phyloP scores from a whole-genome alignment of 2,113 vertebrate genomes.

The Sorex araneus region DNA sequence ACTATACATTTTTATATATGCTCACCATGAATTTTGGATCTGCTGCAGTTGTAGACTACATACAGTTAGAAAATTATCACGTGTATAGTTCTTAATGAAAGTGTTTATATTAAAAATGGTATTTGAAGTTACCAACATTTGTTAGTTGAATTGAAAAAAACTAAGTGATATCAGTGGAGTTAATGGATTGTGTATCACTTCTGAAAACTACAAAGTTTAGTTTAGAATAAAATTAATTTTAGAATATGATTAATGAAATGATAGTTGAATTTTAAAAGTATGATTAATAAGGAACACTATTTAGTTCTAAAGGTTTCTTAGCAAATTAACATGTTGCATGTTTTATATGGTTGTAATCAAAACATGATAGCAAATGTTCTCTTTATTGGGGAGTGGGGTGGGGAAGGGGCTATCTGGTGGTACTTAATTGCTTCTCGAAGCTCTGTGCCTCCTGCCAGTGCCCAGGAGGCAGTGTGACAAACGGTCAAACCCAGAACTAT shows the following conservation, averaged over 20 bases:
- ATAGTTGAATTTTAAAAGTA: conserved; percentile 50
- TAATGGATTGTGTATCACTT: conserved; percentile 66
- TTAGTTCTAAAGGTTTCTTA: conserved; percentile 64
- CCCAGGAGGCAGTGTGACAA: too few relatives aligned
- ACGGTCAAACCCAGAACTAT: too few relatives aligned
- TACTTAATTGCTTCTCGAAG: too few relatives aligned
- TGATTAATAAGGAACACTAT: neutral
- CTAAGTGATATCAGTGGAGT: conserved; percentile 52
- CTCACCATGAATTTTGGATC: conserved; percentile 50
- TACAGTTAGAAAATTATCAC: conserved; percentile 62
- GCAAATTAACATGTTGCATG: conserved; percentile 65
- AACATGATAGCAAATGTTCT: neutral
- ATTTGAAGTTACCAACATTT: conserved; percentile 67
- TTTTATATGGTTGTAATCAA: conserved; percentile 38
- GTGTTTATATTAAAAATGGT: conserved; percentile 67
- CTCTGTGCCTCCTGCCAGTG: too few relatives aligned
- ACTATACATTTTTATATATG: neutral
- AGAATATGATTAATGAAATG: conserved; percentile 65
- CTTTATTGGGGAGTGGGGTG: too few relatives aligned
- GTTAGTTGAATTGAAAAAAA: conserved; percentile 69
- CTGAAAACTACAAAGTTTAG: conserved; percentile 67
- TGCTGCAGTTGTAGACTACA: conserved; percentile 61
- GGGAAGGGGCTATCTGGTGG: too few relatives aligned
- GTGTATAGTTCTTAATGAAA: conserved; percentile 69
- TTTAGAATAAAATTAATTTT: conserved; percentile 69